Conservation (phyloP, 2,113 vertebrate genomes). For the Onychostruthus taczanowskii region DNA sequence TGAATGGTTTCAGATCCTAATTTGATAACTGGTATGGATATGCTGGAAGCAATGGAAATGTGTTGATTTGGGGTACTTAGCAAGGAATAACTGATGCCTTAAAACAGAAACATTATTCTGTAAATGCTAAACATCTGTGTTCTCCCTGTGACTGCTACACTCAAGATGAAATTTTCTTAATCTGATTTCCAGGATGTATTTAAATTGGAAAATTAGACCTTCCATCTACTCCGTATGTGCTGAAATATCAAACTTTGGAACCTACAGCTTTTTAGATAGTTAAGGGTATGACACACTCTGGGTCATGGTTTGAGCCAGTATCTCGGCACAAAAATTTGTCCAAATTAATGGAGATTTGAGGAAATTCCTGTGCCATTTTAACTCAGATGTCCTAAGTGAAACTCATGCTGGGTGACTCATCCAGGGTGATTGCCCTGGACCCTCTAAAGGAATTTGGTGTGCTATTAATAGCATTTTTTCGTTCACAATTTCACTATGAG, state of each 20-base stretch:
- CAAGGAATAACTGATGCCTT: not conserved
- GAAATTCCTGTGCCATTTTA: not conserved
- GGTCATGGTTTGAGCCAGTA: not conserved
- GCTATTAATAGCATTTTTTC: not conserved
- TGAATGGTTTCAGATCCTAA: not conserved
- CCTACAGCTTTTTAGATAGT: not conserved
- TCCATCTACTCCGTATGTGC: not conserved
- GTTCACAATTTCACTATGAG: not conserved
- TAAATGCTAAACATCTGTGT: not conserved
- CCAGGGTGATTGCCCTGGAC: not conserved
- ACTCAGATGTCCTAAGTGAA: not conserved
- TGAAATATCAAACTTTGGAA: not conserved
- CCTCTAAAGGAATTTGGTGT: not conserved
- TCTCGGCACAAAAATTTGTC: not conserved
- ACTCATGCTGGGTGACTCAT: not conserved
- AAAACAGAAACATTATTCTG: not conserved
- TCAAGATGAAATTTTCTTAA: not conserved
- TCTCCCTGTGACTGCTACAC: not conserved
- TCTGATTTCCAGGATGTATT: not conserved
- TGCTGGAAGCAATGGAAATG: not conserved
- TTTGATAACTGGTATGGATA: not conserved
- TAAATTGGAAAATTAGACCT: not conserved
- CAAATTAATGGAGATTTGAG: not conserved
- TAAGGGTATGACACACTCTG: not conserved
- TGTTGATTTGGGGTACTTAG: conserved; percentile 1